These are phyloP conservation scores for Cyrtonyx montezumae DNA, from an alignment of 2,113 vertebrate genomes.

Conservation along the genomic window DNA sequence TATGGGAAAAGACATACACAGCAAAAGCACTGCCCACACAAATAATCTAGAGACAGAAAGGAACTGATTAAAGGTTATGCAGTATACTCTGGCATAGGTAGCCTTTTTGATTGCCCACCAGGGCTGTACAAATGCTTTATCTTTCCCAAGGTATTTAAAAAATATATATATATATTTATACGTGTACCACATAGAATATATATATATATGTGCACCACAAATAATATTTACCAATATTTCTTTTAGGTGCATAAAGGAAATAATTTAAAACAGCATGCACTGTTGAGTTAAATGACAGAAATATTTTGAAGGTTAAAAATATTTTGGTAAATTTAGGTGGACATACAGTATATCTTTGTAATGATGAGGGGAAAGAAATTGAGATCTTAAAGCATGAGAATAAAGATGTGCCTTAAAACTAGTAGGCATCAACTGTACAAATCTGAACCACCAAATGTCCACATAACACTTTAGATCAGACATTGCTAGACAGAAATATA, in stretches of 20 bases:
- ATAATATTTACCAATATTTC: background rate
- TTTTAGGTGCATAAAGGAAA: background rate
- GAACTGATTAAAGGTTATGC: background rate
- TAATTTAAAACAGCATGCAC: background rate
- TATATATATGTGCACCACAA: background rate
- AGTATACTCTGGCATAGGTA: background rate
- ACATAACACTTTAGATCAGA: background rate
- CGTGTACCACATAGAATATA: background rate
- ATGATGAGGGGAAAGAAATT: background rate
- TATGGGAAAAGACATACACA: rapidly evolving
- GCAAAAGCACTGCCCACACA: background rate
- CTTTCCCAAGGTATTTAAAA: background rate
- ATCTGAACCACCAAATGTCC: background rate
- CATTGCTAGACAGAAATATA: background rate
- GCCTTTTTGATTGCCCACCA: background rate
- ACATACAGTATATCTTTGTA: rapidly evolving
- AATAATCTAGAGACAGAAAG: background rate
- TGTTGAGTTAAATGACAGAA: background rate
- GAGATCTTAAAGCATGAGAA: background rate
- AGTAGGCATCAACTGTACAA: background rate
- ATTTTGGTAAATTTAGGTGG: background rate
- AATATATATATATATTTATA: too few species aligned
- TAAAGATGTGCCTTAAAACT: background rate
- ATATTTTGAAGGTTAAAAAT: background rate
- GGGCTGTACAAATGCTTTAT: background rate